Conservation (phyloP, 2,888 invertebrate genomes). For the Philereme vetulata region DNA sequence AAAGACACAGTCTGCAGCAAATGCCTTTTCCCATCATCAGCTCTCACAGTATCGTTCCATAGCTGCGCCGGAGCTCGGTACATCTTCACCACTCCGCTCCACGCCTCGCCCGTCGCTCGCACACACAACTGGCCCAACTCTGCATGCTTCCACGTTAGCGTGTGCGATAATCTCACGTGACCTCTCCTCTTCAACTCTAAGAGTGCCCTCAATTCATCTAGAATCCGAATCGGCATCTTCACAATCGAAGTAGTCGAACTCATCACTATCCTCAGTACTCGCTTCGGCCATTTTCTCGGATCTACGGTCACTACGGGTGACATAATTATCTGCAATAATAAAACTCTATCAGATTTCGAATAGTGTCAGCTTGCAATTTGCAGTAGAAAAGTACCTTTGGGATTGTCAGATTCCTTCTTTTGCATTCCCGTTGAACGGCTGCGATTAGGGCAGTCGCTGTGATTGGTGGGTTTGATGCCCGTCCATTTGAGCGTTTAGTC, state of each 20-base stretch:
- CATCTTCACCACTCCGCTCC: conserved; percentile 57
- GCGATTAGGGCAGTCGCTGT: conserved; percentile 74
- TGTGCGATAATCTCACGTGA: conserved; percentile 60
- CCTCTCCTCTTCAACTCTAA: conserved; percentile 62
- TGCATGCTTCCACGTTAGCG: conserved; percentile 73
- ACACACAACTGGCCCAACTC: conserved; percentile 67
- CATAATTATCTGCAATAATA: conserved; percentile 60
- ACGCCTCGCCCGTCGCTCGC: conserved; percentile 64
- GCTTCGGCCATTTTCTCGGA: conserved; percentile 73
- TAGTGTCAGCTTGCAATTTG: neutral
- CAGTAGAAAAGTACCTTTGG: conserved; percentile 57
- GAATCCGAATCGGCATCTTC: conserved; percentile 59
- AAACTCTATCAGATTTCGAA: conserved; percentile 9
- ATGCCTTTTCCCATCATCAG: conserved; percentile 81
- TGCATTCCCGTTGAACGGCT: conserved; percentile 67
- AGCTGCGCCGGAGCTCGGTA: conserved; percentile 70
- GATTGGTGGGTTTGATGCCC: conserved; percentile 62
- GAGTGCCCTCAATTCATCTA: conserved; percentile 65
- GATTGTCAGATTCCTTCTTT: conserved; percentile 68
- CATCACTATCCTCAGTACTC: conserved; percentile 49
- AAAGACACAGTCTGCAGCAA: conserved; percentile 86
- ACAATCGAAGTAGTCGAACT: conserved; percentile 52
- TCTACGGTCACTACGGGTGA: conserved; percentile 73
- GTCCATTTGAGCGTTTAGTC: conserved; percentile 73
- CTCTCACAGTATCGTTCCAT: conserved; percentile 84